Percentiles rank a stretch among this genome's conserved stretches.
These are phyloP conservation scores for Cataglyphis albicans DNA, from an alignment of 2,888 invertebrate genomes.

Conservation along the genomic window DNA sequence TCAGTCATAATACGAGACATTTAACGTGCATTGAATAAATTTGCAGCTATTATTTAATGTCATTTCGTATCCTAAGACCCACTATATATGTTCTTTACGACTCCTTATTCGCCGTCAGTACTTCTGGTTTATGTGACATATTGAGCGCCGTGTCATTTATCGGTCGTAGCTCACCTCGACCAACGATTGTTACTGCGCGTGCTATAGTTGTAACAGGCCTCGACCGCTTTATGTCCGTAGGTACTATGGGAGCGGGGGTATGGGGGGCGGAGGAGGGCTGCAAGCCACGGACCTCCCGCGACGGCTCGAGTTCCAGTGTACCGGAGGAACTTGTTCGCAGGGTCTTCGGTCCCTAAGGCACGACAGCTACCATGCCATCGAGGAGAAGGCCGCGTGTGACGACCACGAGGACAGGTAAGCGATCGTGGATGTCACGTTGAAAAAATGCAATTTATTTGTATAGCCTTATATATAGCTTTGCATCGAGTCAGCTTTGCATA, in stretches of 20 bases:
- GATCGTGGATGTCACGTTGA: neutral
- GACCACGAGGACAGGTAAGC: conserved; percentile 78
- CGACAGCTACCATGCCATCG: conserved; percentile 69
- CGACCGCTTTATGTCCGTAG: conserved; percentile 71
- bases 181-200: conserved; percentile 47
- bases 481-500: neutral
- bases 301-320: conserved; percentile 81
- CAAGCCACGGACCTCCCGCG: conserved; percentile 85
- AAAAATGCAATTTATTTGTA: neutral
- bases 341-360: conserved; percentile 73
- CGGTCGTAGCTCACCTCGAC: conserved; percentile 30
- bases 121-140: conserved; percentile 35
- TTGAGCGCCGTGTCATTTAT: conserved; percentile 45
- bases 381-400: conserved; percentile 61
- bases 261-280: conserved; percentile 86
- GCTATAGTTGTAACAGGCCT: conserved; percentile 38
- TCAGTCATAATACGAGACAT: neutral
- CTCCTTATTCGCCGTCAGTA: conserved; percentile 12
- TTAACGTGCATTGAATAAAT: neutral
- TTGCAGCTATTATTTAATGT: conserved; percentile 8
- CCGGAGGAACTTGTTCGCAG: conserved; percentile 75
- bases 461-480: neutral
- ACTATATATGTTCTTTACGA: neutral
- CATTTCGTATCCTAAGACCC: neutral
- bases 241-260: conserved; percentile 86